A percentile compares a stretch with the other conserved stretches of the same genome.
These are phyloP conservation scores for Pollenia amentaria DNA, from an alignment of 2,888 invertebrate species.

Conservation along the genomic window DNA sequence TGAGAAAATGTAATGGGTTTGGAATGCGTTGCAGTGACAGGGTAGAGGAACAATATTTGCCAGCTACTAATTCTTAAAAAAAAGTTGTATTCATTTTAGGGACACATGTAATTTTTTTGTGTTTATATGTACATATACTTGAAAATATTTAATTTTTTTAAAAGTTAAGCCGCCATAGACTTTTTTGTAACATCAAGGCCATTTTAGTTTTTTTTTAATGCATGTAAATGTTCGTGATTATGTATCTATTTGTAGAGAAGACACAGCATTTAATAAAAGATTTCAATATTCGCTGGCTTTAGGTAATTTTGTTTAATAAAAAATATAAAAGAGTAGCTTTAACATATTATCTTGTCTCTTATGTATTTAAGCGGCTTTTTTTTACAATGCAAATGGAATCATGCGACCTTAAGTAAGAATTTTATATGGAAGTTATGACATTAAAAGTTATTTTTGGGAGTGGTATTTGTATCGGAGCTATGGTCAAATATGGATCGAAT, in stretches of 20 bases:
- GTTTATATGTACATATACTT: not conserved
- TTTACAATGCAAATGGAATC: too few relatives aligned
- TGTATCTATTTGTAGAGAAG: not conserved
- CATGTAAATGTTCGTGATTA: not conserved
- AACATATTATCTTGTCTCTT: not conserved
- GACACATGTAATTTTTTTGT: slow-evolving; percentile 22
- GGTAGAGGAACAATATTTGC: slow-evolving; percentile 3
- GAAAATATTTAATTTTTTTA: not conserved
- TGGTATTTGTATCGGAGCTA: too few relatives aligned
- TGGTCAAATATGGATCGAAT: too few relatives aligned
- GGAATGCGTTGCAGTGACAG: not conserved
- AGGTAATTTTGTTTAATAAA: not conserved
- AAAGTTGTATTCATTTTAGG: slow-evolving; percentile 31
- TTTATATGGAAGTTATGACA: too few relatives aligned
- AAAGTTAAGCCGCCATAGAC: slow-evolving; percentile 35
- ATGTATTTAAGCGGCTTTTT: not conserved
- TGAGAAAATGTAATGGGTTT: not conserved
- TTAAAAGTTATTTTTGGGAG: too few relatives aligned
- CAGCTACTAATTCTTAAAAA: not conserved
- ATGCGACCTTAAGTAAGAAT: too few relatives aligned
- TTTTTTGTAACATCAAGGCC: slow-evolving; percentile 44
- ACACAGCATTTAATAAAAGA: not conserved
- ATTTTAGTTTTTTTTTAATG: slow-evolving; percentile 25
- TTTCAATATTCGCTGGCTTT: slow-evolving; percentile 27
- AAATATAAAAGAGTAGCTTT: slow-evolving; percentile 24